These are phyloP conservation scores for Papilio gigon DNA, from an alignment of 2,888 invertebrate genomes.

Conservation along the genomic window DNA sequence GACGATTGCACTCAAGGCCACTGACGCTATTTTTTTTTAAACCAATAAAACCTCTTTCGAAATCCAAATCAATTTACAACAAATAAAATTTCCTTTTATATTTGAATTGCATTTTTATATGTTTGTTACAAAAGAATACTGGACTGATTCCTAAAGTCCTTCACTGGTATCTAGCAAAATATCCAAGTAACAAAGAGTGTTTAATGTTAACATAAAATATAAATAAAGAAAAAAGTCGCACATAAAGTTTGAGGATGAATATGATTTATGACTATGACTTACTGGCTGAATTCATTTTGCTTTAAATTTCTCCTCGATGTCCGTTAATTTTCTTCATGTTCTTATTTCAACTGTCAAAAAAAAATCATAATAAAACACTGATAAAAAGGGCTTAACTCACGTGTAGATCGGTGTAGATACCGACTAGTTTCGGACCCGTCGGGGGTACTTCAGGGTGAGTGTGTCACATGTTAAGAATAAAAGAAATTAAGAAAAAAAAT, in stretches of 20 bases:
- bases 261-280: too few relatives aligned
- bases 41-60: neutral
- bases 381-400: too few relatives aligned
- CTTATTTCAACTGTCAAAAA: constrained; percentile 27
- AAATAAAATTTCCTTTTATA: too few relatives aligned
- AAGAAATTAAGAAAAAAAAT: neutral
- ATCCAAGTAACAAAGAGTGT: neutral
- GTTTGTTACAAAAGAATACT: neutral
- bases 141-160: neutral
- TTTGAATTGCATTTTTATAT: neutral
- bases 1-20: constrained; percentile 18
- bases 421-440: too few relatives aligned
- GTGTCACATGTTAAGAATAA: too few relatives aligned
- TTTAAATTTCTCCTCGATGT: neutral
- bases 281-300: constrained; percentile 30
- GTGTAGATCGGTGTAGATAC: too few relatives aligned
- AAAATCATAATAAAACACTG: neutral
- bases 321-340: constrained; percentile 14
- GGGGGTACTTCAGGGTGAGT: too few relatives aligned
- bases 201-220: neutral
- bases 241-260: neutral
- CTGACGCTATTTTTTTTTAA: neutral
- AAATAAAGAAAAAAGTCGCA: neutral
- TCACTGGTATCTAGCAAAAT: neutral
- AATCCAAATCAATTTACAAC: neutral